Base-by-base conservation (phyloP, 2,888 invertebrate genomes). In the Amaurobius ferox region DNA sequence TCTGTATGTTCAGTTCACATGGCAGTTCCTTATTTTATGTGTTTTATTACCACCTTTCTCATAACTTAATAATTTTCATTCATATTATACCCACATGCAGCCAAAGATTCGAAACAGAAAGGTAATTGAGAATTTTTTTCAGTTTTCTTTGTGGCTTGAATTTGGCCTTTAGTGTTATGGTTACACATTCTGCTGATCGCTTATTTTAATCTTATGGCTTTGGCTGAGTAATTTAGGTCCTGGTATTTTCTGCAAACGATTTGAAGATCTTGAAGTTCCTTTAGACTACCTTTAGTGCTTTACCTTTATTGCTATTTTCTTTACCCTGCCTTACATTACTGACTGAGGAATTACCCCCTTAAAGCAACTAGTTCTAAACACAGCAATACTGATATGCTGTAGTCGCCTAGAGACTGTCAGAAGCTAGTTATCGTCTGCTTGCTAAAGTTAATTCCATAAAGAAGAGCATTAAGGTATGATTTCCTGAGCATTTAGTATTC, bases 31-130 rank as follows among this genome's bases (percentile, higher is more conserved):
- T 73, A 9, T 64, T 29, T 23, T 44, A 68, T 79, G 30, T 74
- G 30, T 61, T 71, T 26, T 35, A 61, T 13, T 80, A 29, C 66
- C 73, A 70, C 70, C 19, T 77, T 19, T 83, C 39, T 66, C 66
- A 55, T 79, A 68, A 73, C 55, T 71, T 35, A 77, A 77, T 77
- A 55, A 83, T 83, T 29, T 74, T 79, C 40, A 72, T 55, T 85
- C 72, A 72, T 85, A 28, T 78, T 81, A 68, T 77, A 73, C 76
- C 73, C 74, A 79, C 85, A 86, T 86, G 86, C 79, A 86, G 86
- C 86, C 74, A 86, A 86, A 86, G 86, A 86, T 64, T 74, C 76
- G 26, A 86, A 86, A 86, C 86, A 86, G 78, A 86, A 86, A 86
- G 86, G 86, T 86, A 86, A 86, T 29, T 74, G 32, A 73, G 74